These are phyloP conservation scores for Drosophila mojavensis DNA, from an alignment of 1,140 invertebrate species.

Conservation along the genomic window DNA sequence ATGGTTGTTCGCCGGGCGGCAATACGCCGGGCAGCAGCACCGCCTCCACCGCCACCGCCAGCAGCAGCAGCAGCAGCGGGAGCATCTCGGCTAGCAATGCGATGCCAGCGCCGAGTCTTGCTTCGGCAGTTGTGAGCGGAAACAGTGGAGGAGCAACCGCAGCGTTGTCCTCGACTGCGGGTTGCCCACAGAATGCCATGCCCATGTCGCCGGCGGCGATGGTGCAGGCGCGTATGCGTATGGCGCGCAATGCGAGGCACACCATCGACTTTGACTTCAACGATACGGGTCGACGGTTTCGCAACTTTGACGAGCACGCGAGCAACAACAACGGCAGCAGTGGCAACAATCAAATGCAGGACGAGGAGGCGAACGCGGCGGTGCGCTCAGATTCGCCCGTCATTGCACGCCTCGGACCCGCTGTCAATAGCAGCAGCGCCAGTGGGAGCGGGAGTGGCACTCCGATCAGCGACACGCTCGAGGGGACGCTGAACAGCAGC, in stretches of 20 bases:
- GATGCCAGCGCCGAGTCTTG: conserved; percentile 66
- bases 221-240: conserved; percentile 79
- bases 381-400: conserved; percentile 82
- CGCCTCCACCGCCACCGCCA: conserved; percentile 35
- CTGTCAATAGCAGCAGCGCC: conserved; percentile 47
- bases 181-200: conserved; percentile 33
- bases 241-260: conserved; percentile 76
- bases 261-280: conserved; percentile 76
- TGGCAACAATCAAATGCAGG: conserved; percentile 84
- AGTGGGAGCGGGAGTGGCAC: conserved; percentile 5
- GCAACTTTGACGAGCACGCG: conserved; percentile 88
- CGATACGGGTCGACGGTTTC: conserved; percentile 80
- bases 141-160: conserved; percentile 6
- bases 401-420: conserved; percentile 65
- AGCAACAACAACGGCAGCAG: conserved; percentile 46
- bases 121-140: conserved; percentile 33
- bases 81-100: conserved; percentile 46
- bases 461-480: conserved; percentile 35
- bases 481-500: conserved; percentile 48
- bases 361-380: conserved; percentile 40
- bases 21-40: conserved; percentile 47
- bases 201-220: conserved; percentile 73
- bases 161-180: conserved; percentile 42
- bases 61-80: conserved; percentile 40
- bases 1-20: conserved; percentile 67